A percentile compares a stretch with the other conserved stretches of the same genome.
Conservation (phyloP, 2,888 invertebrate genomes). For the Apodemia duryi region DNA sequence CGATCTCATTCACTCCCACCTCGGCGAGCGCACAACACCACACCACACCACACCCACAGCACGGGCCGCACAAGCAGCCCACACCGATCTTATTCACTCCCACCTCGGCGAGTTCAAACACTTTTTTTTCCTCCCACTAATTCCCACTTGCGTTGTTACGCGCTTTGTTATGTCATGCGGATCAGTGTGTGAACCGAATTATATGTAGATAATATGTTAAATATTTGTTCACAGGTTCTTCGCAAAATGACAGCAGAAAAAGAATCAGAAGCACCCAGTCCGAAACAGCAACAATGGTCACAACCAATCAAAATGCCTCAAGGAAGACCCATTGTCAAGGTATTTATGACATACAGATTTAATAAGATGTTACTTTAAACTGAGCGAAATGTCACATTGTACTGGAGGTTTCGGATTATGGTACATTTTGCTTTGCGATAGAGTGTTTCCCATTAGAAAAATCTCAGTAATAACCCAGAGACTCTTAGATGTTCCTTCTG, state of each 20-base stretch:
- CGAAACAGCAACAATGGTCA: slow-evolving; percentile 57
- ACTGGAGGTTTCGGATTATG: too few relatives aligned
- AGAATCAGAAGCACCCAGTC: slow-evolving; percentile 80
- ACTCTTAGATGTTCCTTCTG: too few relatives aligned
- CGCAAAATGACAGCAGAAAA: slow-evolving; percentile 97
- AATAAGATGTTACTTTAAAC: too few relatives aligned
- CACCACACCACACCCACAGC: too few relatives aligned
- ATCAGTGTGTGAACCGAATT: too few relatives aligned
- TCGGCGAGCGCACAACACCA: slow-evolving; percentile 81
- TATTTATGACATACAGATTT: slow-evolving; percentile 28
- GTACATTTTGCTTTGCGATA: too few relatives aligned
- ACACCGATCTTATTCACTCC: slow-evolving; percentile 93
- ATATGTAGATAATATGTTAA: too few relatives aligned
- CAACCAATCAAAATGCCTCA: slow-evolving; percentile 65
- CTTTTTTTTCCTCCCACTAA: slow-evolving; percentile 83
- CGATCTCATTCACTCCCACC: slow-evolving; percentile 94
- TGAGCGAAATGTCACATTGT: too few relatives aligned
- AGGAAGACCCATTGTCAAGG: slow-evolving; percentile 76
- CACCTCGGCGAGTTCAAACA: slow-evolving; percentile 83
- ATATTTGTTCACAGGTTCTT: slow-evolving; percentile 75
- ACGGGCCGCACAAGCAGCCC: slow-evolving; percentile 51
- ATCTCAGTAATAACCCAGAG: too few relatives aligned
- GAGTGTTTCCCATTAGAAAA: too few relatives aligned
- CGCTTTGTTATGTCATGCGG: too few relatives aligned
- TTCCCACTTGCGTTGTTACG: slow-evolving; percentile 81